Evolutionary conservation across 1,140 invertebrate genomes (phyloP), one percentile per base, ranked within the genome.

Genomic region (Pygmarrhopalites habei): DNA sequence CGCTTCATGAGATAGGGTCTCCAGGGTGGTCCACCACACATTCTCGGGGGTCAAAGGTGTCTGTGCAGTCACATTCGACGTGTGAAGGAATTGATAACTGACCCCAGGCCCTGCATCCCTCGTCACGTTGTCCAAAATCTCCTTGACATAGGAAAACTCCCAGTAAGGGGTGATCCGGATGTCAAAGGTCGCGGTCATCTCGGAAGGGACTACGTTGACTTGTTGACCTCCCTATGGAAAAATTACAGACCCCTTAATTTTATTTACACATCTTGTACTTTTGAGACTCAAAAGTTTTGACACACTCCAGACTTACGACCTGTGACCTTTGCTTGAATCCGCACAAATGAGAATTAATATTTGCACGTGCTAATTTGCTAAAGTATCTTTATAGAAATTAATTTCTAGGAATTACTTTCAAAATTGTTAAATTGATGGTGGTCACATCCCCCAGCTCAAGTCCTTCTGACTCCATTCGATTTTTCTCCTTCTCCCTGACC

Each of bases 1-100:
- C 84, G 82, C 73, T 63, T 77, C 70, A 51, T 84, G 77, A 64
- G 79, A 79, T 2, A 76, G 74, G 12, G 74, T 75, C 72, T 85
- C 85, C 66, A 96, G 92, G 1, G 88, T 85, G 17, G 82, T 66
- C 91, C 91, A 96, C 77, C 82, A 95, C 1, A 81, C 79, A 78
- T 94, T 90, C 1, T 74, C 81, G 0, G 79, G 72, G 55, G 89
- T 83, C 0, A 86, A 76, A 0, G 88, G 88, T 19, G 83, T 83
- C 10, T 3, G 7, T 10, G 23, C 49, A 4, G n/a, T 46, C 5
- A 26, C 19, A 4, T 4, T 82, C 67, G 85, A 86, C 68, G 87
- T 82, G 66, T 88, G 73, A 12, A 74, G 78, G 72, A 86, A 93
- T 28, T 86, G 83, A 39, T 87, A 81, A 2, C 81, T 81, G 19